A percentile compares a stretch with the other conserved stretches of the same genome.
These are phyloP conservation scores for Lasiommata megera DNA, from an alignment of 2,888 invertebrate species.

Conservation along the genomic window DNA sequence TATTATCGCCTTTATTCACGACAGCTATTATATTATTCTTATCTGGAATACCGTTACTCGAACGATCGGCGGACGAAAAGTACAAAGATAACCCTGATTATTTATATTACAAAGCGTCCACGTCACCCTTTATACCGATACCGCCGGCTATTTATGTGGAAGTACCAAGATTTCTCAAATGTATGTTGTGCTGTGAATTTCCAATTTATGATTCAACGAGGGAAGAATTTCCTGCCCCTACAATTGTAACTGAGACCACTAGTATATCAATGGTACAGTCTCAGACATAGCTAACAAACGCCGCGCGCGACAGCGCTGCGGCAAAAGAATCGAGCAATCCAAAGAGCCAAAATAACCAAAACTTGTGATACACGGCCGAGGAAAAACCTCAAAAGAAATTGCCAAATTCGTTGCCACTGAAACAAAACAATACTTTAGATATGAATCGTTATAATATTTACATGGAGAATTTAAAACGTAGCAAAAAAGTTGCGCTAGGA, in stretches of 20 bases:
- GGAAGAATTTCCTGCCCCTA: conserved; percentile 83
- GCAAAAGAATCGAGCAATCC: conserved; percentile 56
- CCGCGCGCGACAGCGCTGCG: conserved; percentile 70
- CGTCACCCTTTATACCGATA: conserved; percentile 93
- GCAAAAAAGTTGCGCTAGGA: conserved; percentile 65
- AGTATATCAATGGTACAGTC: conserved; percentile 86
- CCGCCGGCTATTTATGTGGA: conserved; percentile 94
- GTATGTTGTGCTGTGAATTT: conserved; percentile 92
- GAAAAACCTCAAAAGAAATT: conserved; percentile 61
- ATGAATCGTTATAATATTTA: conserved; percentile 72
- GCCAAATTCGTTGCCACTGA: conserved; percentile 72
- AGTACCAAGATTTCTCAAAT: conserved; percentile 91
- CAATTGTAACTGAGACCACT: conserved; percentile 85
- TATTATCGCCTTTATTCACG: conserved; percentile 93
- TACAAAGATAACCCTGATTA: conserved; percentile 93
- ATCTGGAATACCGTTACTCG: conserved; percentile 94
- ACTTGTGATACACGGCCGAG: conserved; percentile 77
- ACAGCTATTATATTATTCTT: conserved; percentile 93
- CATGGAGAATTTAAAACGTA: conserved; percentile 68
- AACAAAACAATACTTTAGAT: conserved; percentile 70
- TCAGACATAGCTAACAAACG: conserved; percentile 85
- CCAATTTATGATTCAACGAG: conserved; percentile 91
- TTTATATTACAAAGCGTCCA: conserved; percentile 92
- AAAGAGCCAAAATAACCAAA: conserved; percentile 50
- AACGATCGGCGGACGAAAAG: conserved; percentile 93